Conservation (phyloP, 2,113 vertebrate genomes). For the Pungitius pungitius region DNA sequence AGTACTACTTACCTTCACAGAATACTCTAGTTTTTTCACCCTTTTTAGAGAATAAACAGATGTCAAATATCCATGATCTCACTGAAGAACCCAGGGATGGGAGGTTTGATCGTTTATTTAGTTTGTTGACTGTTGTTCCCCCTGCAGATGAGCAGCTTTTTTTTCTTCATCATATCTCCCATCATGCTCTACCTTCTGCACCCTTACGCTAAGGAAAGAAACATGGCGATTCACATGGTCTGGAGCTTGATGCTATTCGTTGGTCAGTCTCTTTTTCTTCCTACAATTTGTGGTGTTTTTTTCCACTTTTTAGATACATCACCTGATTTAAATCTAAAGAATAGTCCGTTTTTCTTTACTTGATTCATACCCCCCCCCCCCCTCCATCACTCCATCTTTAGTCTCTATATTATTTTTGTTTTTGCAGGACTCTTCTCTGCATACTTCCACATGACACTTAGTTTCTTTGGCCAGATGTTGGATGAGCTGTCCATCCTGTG, state of each 20-base stretch:
- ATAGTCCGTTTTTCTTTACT: background rate
- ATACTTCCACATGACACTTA: constrained; percentile 97
- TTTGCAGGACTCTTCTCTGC: constrained; percentile 87
- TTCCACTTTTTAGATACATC: background rate
- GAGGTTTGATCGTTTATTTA: background rate
- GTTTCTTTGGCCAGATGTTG: constrained; percentile 92
- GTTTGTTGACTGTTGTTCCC: constrained; percentile 6
- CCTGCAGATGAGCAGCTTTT: constrained; percentile 90
- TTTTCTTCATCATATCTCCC: constrained; percentile 88
- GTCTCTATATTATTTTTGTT: background rate
- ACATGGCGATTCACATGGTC: constrained; percentile 76
- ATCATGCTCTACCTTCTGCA: constrained; percentile 88
- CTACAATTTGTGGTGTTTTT: background rate
- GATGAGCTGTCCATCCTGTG: constrained; percentile 96
- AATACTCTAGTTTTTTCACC: background rate
- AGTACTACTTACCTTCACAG: background rate
- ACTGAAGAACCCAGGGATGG: background rate
- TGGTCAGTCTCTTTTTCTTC: constrained; percentile 76
- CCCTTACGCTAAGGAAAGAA: constrained; percentile 84
- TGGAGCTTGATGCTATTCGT: constrained; percentile 85
- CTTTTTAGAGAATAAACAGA: background rate
- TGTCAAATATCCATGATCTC: background rate
- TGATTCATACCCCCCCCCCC: background rate
- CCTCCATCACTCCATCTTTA: background rate
- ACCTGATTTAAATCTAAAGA: background rate